These are phyloP conservation scores for Phengaris arion DNA, from an alignment of 2,888 invertebrate genomes.

Conservation along the genomic window DNA sequence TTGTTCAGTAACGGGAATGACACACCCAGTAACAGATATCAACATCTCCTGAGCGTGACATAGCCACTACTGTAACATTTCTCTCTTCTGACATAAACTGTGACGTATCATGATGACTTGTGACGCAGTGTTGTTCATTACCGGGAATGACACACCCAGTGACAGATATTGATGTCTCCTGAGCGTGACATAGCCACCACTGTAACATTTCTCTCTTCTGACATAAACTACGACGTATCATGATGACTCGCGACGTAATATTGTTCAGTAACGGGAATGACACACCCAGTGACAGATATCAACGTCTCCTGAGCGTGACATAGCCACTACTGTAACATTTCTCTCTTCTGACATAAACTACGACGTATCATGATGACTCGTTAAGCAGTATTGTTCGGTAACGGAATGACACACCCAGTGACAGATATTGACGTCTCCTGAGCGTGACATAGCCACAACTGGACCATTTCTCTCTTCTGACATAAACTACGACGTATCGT, in stretches of 20 bases:
- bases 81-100: background rate
- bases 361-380: no score
- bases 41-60: background rate
- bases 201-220: background rate
- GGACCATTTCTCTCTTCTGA: background rate
- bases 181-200: background rate
- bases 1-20: slow-evolving; percentile 14
- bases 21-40: slow-evolving; percentile 31
- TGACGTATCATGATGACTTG: background rate
- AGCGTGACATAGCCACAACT: background rate
- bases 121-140: slow-evolving; percentile 16
- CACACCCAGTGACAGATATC: slow-evolving; percentile 27
- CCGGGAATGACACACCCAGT: slow-evolving; percentile 42
- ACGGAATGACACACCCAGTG: slow-evolving; percentile 9
- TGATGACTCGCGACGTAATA: no score
- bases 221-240: no score
- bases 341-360: background rate
- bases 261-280: slow-evolving; percentile 34
- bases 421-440: slow-evolving; percentile 30
- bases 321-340: background rate
- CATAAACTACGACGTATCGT: background rate
- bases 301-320: background rate
- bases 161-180: slow-evolving; percentile 34
- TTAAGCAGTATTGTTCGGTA: no score
- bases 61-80: background rate